Conservation (phyloP, 1,140 invertebrate species). For the Heliconius nattereri region DNA sequence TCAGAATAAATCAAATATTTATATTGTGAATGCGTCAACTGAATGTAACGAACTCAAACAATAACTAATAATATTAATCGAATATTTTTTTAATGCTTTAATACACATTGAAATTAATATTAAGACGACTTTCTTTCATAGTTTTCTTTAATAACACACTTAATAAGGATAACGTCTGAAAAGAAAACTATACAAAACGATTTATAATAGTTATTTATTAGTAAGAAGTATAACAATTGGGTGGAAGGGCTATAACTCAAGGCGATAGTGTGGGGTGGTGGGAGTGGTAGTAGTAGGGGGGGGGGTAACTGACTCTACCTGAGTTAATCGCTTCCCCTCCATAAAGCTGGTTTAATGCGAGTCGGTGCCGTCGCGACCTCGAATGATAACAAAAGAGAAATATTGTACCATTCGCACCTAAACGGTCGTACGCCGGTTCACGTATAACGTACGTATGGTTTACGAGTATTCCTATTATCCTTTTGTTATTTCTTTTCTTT, state of each 20-base stretch:
- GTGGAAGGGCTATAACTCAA: background rate
- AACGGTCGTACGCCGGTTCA: background rate
- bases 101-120: too few relatives aligned
- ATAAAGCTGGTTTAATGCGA: conserved; percentile 25
- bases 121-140: too few relatives aligned
- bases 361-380: background rate
- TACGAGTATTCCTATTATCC: background rate
- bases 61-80: background rate
- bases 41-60: background rate
- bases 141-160: too few relatives aligned
- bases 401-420: background rate
- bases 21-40: background rate
- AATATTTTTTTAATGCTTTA: background rate
- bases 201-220: conserved; percentile 11
- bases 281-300: background rate
- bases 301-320: conserved; percentile 8
- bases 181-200: background rate
- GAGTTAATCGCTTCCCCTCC: conserved; percentile 27
- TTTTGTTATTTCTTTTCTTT: background rate
- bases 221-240: background rate
- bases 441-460: background rate
- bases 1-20: conserved; percentile 6
- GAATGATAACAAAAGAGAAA: conserved; percentile 27
- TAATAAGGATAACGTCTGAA: background rate
- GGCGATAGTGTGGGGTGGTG: background rate